Evolutionary conservation across 2,888 invertebrate species (phyloP), one percentile per base, ranked within the genome.

Genomic region (Chrysodeixis includens): DNA sequence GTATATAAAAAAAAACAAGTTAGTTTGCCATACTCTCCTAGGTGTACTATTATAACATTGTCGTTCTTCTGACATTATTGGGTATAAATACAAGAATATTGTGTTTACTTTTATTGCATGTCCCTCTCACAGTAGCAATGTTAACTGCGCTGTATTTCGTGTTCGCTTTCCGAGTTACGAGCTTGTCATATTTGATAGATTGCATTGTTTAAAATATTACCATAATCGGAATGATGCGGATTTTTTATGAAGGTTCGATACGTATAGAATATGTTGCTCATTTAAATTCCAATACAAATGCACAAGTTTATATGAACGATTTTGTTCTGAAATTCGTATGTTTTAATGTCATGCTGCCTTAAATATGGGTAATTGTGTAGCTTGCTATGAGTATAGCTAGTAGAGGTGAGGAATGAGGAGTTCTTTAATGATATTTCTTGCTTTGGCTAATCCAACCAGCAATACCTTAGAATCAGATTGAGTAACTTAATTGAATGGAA

Each of bases 141-240:
- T 35, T 2, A 14, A 12, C 1, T 12, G 14, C 35, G 35, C 35
- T 14, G 12, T 35, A 12, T 12, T 35, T 35, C 14, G 14, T 35
- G 14, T 35, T 1, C 14, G 14, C 35, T 35, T 46, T 46, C 9
- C 18, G 46, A 46, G 12, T 35, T 12, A 46, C 46, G 7, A 16
- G 8, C 46, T 2, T 46, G 16, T 46, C 46, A 46, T 46, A 7
- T 49, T 46, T 12, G 46, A 49, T 49, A n/a, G 18, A 20, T 18
- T 10, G 20, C 46, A 10, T 49, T 49, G 46, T 20, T 49, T 20
- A 10, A 46, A 3, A 20, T 20, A 49, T 49, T 49, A 49, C 18
- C 46, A 49, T 49, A 49, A 49, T 49, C 46, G 46, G 46, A 20
- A 20, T 20, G 46, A 20, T 49, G 46, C 46, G 46, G 46, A 49